A percentile compares a stretch with the other conserved stretches of the same genome.
Conservation (phyloP, 2,797 vertebrate genomes). For the Rhynchonycteris naso region DNA sequence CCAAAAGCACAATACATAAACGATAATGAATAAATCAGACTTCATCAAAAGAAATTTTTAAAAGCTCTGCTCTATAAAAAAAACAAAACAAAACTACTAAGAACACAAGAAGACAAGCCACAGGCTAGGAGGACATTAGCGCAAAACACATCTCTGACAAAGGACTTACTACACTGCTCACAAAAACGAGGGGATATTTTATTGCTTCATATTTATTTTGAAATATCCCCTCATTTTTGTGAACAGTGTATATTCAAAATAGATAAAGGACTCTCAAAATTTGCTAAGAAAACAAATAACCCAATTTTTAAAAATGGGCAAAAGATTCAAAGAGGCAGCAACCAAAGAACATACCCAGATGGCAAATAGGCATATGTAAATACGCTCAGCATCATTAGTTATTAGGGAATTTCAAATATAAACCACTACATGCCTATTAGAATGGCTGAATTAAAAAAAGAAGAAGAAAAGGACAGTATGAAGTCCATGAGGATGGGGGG, state of each 20-base stretch:
- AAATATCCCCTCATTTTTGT: too few relatives aligned
- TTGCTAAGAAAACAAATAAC: neutral
- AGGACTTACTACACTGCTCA: neutral
- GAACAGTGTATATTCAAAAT: neutral
- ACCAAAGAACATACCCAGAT: neutral
- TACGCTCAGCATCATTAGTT: neutral
- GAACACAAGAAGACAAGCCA: slow-evolving; percentile 24
- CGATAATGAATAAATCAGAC: neutral
- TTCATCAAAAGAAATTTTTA: neutral
- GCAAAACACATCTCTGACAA: neutral
- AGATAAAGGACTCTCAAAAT: neutral
- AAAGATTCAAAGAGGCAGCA: neutral
- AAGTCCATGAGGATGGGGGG: neutral
- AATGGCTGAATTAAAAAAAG: neutral
- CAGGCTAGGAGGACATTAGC: neutral
- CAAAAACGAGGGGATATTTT: too few relatives aligned
- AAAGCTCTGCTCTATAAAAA: neutral
- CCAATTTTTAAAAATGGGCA: neutral
- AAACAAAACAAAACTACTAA: neutral
- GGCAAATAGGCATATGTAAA: neutral
- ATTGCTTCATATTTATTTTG: too few relatives aligned
- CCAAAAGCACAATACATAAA: neutral
- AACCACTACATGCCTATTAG: neutral
- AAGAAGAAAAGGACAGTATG: neutral
- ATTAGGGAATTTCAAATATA: neutral